phyloP scores from a whole-genome alignment of 1,140 invertebrate species.

The Theocolax elegans region DNA sequence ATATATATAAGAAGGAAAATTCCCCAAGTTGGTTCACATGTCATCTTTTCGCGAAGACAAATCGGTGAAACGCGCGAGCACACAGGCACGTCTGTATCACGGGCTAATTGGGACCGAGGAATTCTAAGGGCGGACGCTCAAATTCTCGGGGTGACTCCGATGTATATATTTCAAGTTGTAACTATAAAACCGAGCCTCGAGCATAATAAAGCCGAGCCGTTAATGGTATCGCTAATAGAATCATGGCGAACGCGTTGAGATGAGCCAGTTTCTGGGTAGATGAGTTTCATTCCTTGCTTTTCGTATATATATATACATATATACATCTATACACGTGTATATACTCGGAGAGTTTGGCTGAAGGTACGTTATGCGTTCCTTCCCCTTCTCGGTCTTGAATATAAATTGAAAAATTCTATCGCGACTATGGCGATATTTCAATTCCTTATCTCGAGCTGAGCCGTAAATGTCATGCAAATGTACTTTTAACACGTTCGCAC shows the following conservation, averaged over 20 bases:
- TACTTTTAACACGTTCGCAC: constrained; percentile 27
- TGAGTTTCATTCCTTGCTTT: background rate
- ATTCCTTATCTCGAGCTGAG: constrained; percentile 16
- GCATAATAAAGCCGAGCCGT: constrained; percentile 61
- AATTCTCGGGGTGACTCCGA: constrained; percentile 26
- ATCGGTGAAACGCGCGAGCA: constrained; percentile 24
- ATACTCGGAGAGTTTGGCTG: too few relatives aligned
- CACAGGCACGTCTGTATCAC: constrained; percentile 53
- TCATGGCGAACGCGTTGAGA: constrained; percentile 47
- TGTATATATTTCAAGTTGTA: constrained; percentile 53
- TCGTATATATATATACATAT: too few relatives aligned
- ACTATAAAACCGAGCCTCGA: constrained; percentile 58
- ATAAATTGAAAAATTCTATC: constrained; percentile 38
- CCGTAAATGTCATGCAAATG: constrained; percentile 33
- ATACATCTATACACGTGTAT: too few relatives aligned
- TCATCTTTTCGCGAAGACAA: too few relatives aligned
- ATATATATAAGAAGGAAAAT: too few relatives aligned
- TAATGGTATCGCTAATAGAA: constrained; percentile 64
- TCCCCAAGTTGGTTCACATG: too few relatives aligned
- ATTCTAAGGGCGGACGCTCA: constrained; percentile 35
- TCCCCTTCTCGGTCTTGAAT: constrained; percentile 7
- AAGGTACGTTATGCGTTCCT: background rate
- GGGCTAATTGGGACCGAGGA: constrained; percentile 53
- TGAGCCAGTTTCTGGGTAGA: background rate
- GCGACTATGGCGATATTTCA: constrained; percentile 32